These are phyloP conservation scores for Cheilosia variabilis DNA, from an alignment of 2,888 invertebrate genomes.

Conservation along the genomic window DNA sequence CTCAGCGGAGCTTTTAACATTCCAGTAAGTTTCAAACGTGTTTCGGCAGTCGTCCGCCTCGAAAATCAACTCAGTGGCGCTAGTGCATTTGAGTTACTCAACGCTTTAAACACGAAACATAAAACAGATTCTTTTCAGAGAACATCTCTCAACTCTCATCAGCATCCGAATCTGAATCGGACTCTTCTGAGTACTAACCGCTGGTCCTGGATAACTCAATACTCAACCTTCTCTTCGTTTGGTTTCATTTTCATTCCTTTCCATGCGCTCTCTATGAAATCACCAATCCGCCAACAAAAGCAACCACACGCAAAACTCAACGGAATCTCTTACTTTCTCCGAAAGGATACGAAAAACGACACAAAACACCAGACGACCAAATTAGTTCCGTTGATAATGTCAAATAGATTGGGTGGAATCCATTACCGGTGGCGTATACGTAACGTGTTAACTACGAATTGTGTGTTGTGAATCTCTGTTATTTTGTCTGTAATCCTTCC, in stretches of 20 bases:
- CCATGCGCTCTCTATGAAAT: background rate
- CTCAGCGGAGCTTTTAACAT: slow-evolving; percentile 36
- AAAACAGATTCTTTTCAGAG: background rate
- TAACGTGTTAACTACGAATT: slow-evolving; percentile 56
- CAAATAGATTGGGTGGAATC: slow-evolving; percentile 75
- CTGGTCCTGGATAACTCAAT: slow-evolving; percentile 14
- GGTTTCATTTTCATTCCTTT: background rate
- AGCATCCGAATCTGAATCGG: slow-evolving; percentile 20
- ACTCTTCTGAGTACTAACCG: background rate
- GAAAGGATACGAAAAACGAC: slow-evolving; percentile 56
- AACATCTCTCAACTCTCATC: slow-evolving; percentile 3
- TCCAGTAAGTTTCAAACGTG: slow-evolving; percentile 22
- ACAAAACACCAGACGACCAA: slow-evolving; percentile 72
- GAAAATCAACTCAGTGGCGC: slow-evolving; percentile 50
- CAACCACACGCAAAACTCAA: slow-evolving; percentile 14
- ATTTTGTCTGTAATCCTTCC: background rate
- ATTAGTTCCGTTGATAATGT: slow-evolving; percentile 76
- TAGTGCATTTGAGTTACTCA: slow-evolving; percentile 31
- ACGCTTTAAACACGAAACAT: too few relatives aligned
- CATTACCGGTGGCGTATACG: slow-evolving; percentile 71
- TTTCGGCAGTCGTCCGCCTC: slow-evolving; percentile 5
- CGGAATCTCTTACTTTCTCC: slow-evolving; percentile 37
- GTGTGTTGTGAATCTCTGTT: background rate
- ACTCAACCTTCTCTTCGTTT: background rate
- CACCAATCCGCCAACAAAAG: slow-evolving; percentile 43